phyloP scores from a whole-genome alignment of 2,888 invertebrate species.

The Eudemis profundana region DNA sequence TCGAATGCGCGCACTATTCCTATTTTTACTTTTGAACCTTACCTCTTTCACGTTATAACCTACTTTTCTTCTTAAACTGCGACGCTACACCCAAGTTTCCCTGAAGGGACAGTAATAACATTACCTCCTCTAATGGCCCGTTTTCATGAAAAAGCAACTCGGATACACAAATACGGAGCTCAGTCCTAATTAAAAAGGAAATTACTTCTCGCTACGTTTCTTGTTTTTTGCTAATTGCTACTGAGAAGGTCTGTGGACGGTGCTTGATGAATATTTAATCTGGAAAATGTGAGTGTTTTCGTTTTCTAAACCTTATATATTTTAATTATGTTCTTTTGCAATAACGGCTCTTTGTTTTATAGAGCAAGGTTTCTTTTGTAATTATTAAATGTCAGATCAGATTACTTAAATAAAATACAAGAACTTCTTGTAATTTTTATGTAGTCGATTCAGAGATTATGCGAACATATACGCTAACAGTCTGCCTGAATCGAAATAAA shows the following conservation, averaged over 20 bases:
- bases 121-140: slow-evolving; percentile 2
- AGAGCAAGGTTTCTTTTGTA: too few species aligned
- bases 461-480: too few species aligned
- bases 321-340: not conserved
- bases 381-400: too few species aligned
- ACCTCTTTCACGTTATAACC: not conserved
- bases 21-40: too few species aligned
- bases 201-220: slow-evolving; percentile 20
- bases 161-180: slow-evolving; percentile 5
- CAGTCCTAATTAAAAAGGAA: slow-evolving; percentile 21
- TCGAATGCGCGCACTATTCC: not conserved
- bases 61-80: not conserved
- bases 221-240: slow-evolving; percentile 1
- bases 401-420: too few species aligned
- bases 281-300: not conserved
- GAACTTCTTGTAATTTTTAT: too few species aligned
- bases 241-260: not conserved
- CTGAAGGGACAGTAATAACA: slow-evolving; percentile 13
- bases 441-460: too few species aligned
- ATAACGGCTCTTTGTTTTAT: too few species aligned
- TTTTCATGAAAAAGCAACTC: slow-evolving; percentile 3
- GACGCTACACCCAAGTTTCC: not conserved
- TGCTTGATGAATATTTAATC: not conserved
- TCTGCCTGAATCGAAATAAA: too few species aligned
- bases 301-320: not conserved